phyloP scores from a whole-genome alignment of 2,888 invertebrate genomes.

The Polydrusus cervinus region DNA sequence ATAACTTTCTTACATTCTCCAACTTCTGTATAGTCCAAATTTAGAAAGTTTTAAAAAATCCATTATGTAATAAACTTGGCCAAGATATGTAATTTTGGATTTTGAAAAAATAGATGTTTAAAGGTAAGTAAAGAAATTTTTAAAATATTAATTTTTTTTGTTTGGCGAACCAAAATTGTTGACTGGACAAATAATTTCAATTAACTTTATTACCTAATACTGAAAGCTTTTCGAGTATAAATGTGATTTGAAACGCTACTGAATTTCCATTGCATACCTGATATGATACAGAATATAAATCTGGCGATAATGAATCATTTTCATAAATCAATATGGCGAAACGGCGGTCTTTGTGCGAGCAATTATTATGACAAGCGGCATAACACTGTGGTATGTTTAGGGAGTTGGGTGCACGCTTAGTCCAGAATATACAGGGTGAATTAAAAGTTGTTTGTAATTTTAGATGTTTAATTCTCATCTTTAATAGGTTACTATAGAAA shows the following conservation, averaged over 20 bases:
- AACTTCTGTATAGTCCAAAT: too few relatives aligned
- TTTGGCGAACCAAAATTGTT: not conserved
- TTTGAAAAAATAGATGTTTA: too few relatives aligned
- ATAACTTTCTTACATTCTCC: too few relatives aligned
- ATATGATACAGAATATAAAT: conserved; percentile 52
- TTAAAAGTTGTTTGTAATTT: not conserved
- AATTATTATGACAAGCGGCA: conserved; percentile 49
- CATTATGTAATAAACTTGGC: too few relatives aligned
- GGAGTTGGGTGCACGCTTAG: conserved; percentile 23
- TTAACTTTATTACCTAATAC: too few relatives aligned
- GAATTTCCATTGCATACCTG: conserved; percentile 45
- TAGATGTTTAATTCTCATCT: too few relatives aligned
- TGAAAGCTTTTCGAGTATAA: not conserved
- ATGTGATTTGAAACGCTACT: not conserved
- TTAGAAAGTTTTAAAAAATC: too few relatives aligned
- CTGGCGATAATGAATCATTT: conserved; percentile 53
- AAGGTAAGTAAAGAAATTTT: too few relatives aligned
- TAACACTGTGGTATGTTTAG: conserved; percentile 43
- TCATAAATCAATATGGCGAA: conserved; percentile 51
- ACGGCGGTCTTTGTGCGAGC: conserved; percentile 48
- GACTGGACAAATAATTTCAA: not conserved
- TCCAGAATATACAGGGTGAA: not conserved
- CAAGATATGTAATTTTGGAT: too few relatives aligned
- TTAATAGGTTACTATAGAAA: too few relatives aligned
- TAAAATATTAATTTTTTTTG: too few relatives aligned